Percentiles rank a stretch among this genome's conserved stretches.
phyloP scores from a whole-genome alignment of 2,113 vertebrate genomes.

The Carettochelys insculpta region DNA sequence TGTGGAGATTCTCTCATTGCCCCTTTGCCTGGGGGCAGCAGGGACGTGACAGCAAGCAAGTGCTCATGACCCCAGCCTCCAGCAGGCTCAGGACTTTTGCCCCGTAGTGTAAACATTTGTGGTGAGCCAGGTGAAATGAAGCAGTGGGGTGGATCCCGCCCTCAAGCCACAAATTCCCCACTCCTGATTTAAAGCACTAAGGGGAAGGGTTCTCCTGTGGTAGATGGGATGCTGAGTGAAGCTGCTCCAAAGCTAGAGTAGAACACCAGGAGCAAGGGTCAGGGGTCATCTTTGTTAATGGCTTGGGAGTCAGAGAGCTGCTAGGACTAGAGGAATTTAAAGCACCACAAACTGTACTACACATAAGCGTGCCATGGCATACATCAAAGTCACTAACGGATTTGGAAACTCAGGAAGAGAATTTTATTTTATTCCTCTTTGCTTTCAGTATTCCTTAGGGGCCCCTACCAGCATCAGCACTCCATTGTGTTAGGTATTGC shows the following conservation, averaged over 20 bases:
- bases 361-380: background rate
- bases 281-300: background rate
- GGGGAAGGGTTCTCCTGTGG: background rate
- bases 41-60: too few species aligned
- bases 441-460: background rate
- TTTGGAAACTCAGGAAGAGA: background rate
- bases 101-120: too few species aligned
- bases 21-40: too few species aligned
- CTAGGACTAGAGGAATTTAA: background rate
- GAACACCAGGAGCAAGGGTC: background rate
- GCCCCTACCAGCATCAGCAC: accelerated
- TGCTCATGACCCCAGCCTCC: too few species aligned
- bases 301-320: background rate
- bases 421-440: background rate
- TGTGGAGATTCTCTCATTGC: too few species aligned
- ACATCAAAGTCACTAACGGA: background rate
- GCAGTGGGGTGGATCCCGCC: too few species aligned
- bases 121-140: too few species aligned
- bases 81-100: too few species aligned
- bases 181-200: background rate
- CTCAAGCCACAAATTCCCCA: too few species aligned
- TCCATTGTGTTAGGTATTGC: background rate
- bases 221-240: background rate
- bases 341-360: background rate
- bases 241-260: accelerated